Percentiles rank a stretch among this genome's conserved stretches.
phyloP scores from a whole-genome alignment of 2,113 vertebrate genomes.

The Eulemur rufifrons region DNA sequence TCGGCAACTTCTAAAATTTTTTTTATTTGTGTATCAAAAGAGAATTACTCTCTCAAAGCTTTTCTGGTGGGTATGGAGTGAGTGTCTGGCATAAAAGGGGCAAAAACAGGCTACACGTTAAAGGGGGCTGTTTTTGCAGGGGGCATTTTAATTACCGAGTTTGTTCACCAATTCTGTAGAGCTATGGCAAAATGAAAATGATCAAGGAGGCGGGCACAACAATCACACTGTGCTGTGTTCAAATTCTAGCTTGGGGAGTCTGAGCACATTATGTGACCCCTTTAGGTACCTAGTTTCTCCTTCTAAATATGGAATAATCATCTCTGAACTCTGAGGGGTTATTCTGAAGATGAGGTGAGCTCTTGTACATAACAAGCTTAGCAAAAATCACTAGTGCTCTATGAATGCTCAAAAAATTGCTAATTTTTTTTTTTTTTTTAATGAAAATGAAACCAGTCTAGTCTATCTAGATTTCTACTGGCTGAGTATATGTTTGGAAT shows the following conservation, averaged over 20 bases:
- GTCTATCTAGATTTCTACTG: background rate
- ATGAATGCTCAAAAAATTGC: background rate
- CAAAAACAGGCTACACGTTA: rapidly evolving
- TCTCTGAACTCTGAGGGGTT: background rate
- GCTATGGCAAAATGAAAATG: background rate
- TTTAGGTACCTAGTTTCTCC: background rate
- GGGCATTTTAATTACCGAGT: background rate
- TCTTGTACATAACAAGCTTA: background rate
- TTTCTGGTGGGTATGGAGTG: background rate
- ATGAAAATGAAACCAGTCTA: background rate
- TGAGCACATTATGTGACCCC: background rate
- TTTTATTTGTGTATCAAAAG: background rate
- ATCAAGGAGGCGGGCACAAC: background rate
- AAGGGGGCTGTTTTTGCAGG: background rate
- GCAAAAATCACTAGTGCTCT: background rate
- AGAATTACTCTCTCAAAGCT: background rate
- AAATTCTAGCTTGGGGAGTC: background rate
- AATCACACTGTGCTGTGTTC: background rate
- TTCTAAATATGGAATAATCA: background rate
- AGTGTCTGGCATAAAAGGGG: background rate
- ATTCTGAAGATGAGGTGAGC: background rate
- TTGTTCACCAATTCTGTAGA: too few relatives aligned
- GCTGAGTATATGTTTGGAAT: background rate
- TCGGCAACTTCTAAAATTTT: background rate
- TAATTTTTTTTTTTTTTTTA: background rate